Evolutionary conservation across 1,140 invertebrate genomes (phyloP).

Genomic region (Hycleus cichorii): DNA sequence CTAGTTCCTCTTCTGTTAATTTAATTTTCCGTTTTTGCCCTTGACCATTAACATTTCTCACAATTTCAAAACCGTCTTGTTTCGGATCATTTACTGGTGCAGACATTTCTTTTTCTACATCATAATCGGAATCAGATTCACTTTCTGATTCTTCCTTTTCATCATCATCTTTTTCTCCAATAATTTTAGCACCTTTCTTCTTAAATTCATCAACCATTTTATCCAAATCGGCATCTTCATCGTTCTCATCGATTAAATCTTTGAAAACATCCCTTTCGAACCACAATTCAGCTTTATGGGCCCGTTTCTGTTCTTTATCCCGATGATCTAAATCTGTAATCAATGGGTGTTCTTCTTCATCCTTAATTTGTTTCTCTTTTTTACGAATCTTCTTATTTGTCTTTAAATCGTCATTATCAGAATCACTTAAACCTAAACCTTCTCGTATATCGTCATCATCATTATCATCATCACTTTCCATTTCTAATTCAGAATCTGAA

Average conservation of each 20-base stretch:
- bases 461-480: conserved; percentile 50
- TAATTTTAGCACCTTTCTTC: conserved; percentile 54
- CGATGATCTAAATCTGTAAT: conserved; percentile 76
- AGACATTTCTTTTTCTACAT: conserved; percentile 47
- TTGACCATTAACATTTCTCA: conserved; percentile 34
- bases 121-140: conserved; percentile 48
- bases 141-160: conserved; percentile 21
- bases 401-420: conserved; percentile 29
- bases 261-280: conserved; percentile 87
- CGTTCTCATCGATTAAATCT: conserved; percentile 72
- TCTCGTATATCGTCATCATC: conserved; percentile 48
- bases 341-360: conserved; percentile 61
- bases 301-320: conserved; percentile 60
- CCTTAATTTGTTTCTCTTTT: conserved; percentile 36
- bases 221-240: conserved; percentile 82
- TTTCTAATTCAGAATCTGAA: conserved; percentile 61
- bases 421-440: conserved; percentile 49
- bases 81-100: conserved; percentile 34
- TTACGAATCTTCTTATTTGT: conserved; percentile 19
- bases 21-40: conserved; percentile 54
- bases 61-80: conserved; percentile 61
- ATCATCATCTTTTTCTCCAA: conserved; percentile 24
- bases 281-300: conserved; percentile 77
- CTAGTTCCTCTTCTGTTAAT: conserved; percentile 78
- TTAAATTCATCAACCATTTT: conserved; percentile 65